A percentile compares a stretch with the other conserved stretches of the same genome.
Conservation (phyloP, 2,113 vertebrate genomes). For the Ceyx margarethae region DNA sequence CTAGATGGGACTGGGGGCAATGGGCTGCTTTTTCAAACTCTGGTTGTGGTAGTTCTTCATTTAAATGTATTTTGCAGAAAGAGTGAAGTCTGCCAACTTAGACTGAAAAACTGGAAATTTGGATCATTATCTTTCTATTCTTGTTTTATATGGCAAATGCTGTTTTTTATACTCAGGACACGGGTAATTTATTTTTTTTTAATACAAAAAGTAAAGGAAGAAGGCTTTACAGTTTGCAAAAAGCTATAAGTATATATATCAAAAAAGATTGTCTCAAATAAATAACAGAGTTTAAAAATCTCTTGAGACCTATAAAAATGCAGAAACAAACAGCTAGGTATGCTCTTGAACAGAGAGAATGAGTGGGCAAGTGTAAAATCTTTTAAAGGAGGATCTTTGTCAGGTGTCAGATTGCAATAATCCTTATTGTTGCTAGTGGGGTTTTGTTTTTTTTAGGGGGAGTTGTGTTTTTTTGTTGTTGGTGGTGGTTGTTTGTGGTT, state of each 20-base stretch:
- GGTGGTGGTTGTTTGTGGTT: neutral
- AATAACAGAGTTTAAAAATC: neutral
- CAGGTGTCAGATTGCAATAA: neutral
- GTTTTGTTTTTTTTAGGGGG: neutral
- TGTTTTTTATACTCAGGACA: neutral
- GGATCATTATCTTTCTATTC: neutral
- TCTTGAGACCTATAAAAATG: neutral
- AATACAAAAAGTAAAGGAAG: neutral
- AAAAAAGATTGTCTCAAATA: neutral
- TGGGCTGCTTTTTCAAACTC: neutral
- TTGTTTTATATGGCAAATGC: neutral
- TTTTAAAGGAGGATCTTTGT: neutral
- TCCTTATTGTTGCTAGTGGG: neutral
- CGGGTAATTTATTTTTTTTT: neutral
- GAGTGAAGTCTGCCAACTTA: neutral
- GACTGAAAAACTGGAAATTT: neutral
- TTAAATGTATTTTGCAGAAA: neutral
- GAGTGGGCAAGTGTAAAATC: neutral
- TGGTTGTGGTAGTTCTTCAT: neutral
- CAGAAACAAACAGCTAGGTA: neutral
- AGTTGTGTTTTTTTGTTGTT: neutral
- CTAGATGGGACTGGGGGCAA: accelerated
- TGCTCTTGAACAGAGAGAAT: neutral
- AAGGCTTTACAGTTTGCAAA: neutral
- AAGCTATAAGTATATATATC: neutral